Evolutionary conservation across 2,113 vertebrate species (phyloP).

Genomic region (Perognathus longimembris): DNA sequence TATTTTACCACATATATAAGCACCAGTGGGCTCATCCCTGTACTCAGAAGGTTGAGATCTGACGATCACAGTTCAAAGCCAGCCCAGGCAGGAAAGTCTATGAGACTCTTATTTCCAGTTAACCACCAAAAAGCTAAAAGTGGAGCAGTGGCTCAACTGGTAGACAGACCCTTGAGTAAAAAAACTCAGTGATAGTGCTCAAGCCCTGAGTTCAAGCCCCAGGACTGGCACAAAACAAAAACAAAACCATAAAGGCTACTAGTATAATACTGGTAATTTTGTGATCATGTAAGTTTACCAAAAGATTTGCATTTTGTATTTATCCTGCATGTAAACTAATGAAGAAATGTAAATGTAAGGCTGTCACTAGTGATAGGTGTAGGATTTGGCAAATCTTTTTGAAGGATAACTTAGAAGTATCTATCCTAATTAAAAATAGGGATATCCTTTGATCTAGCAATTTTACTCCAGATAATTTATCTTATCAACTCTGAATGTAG

Average conservation of each 20-base stretch:
- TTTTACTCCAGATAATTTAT: slow-evolving; percentile 23
- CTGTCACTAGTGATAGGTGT: background rate
- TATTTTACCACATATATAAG: background rate
- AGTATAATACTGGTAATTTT: background rate
- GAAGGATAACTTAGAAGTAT: slow-evolving; percentile 24
- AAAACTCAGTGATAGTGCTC: no score
- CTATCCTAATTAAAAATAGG: slow-evolving; percentile 31
- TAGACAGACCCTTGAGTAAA: no score
- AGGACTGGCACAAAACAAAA: no score
- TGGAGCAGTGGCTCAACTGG: no score
- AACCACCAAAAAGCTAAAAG: no score
- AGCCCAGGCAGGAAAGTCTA: no score
- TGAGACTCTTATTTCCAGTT: no score
- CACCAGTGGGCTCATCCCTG: no score
- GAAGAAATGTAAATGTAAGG: background rate
- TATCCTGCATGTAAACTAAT: background rate
- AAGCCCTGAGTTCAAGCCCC: no score
- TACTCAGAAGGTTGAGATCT: no score
- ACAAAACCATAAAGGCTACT: background rate
- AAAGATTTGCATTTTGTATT: slow-evolving; percentile 36
- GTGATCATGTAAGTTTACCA: slow-evolving; percentile 9
- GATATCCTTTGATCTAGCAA: background rate
- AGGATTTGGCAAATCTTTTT: slow-evolving; percentile 25
- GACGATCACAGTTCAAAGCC: no score
- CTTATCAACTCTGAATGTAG: background rate